phyloP scores from a whole-genome alignment of 2,113 vertebrate species.

The Athene cunicularia region DNA sequence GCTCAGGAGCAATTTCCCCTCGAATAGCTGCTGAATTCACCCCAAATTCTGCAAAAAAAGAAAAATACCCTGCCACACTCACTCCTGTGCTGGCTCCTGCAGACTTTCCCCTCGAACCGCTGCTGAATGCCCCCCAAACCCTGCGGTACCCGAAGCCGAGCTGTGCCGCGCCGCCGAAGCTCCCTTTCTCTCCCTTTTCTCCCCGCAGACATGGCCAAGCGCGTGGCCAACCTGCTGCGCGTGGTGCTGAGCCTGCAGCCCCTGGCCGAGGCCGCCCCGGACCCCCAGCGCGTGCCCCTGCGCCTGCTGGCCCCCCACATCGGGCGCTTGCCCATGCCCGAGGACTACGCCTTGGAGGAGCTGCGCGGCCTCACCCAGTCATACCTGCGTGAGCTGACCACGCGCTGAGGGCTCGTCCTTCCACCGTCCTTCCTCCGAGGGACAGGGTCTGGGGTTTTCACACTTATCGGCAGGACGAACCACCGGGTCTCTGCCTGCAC shows the following conservation, averaged over 20 bases:
- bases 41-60: too few relatives aligned
- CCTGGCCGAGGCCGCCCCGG: background rate
- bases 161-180: too few relatives aligned
- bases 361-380: constrained; percentile 90
- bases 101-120: too few relatives aligned
- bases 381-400: constrained; percentile 87
- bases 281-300: constrained; percentile 77
- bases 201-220: constrained; percentile 93
- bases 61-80: too few relatives aligned
- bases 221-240: constrained; percentile 89
- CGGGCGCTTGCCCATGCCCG: constrained; percentile 90
- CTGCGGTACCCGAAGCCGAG: too few relatives aligned
- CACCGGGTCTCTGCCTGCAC: background rate
- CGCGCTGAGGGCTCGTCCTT: constrained; percentile 65
- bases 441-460: background rate
- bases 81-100: too few relatives aligned
- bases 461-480: background rate
- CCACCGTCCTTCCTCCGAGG: fast-evolving
- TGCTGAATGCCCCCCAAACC: too few relatives aligned
- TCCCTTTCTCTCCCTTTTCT: background rate
- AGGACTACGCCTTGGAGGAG: constrained; percentile 95
- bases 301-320: constrained; percentile 87
- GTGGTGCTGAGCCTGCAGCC: constrained; percentile 88
- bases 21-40: too few relatives aligned
- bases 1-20: too few relatives aligned